Base-by-base conservation (phyloP, 2,888 invertebrate genomes). In the Ornithoptera priamus region DNA sequence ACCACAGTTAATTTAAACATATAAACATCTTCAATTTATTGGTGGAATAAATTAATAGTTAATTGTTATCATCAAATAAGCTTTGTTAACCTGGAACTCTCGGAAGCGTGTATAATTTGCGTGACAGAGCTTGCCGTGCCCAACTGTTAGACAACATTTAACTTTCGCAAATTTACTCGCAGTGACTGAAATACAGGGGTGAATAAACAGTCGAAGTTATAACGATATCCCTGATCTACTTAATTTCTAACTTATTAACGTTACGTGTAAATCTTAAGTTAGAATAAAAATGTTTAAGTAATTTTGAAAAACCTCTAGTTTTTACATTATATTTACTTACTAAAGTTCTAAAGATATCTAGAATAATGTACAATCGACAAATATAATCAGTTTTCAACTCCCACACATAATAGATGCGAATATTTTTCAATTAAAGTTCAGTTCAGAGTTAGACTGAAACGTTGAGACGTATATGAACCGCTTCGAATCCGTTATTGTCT, bases 111-210 rank as follows among this genome's bases (percentile, higher is more conserved):
- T 79, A 79, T 76, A 76, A 82, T 72, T 90, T 79, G 90, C 90
- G 90, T 90, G 90, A 81, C 84, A 76, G 74, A 72, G 72, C 76
- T 76, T 81, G 88, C 86, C 90, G 88, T 87, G 88, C 90, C 90
- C 87, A 83, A 82, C 81, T 80, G 85, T 85, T 83, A 84, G 85
- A 85, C 84, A 85, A 85, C 84, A 81, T 85, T 86, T 83, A 84
- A 84, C 80, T 86, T 86, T 88, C 80, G 87, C 86, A 80, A 89
- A 87, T 85, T 82, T 81, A 83, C 80, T 70, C 60, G 67, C 61
- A 80, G 76, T 77, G 77, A 81, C 79, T 80, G 78, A 82, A 79
- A 78, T 77, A 81, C 71, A 73, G 72, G 81, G 82, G 78, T 81
- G 80, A 83, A 84, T 84, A 83, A 83, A 83, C 80, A 79, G 75